Conservation (phyloP, 1,140 invertebrate species). For the Agraylea sexmaculata region DNA sequence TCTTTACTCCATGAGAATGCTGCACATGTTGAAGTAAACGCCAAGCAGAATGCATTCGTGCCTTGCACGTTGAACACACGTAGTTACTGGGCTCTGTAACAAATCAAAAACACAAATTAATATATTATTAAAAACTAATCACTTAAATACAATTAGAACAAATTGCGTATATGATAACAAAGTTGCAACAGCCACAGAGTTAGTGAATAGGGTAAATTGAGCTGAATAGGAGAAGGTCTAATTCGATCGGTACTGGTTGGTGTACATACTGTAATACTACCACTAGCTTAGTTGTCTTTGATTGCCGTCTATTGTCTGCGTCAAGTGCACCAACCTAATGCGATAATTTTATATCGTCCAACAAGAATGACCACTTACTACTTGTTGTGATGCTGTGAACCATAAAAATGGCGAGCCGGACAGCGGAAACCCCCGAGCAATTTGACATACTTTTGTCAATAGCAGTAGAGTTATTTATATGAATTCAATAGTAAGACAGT, state of each 20-base stretch:
- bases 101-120: constrained; percentile 32
- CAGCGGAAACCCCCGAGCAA: too few species aligned
- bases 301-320: constrained; percentile 10
- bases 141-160: constrained; percentile 1
- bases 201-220: constrained; percentile 2
- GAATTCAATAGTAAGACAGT: too few species aligned
- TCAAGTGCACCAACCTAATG: neutral
- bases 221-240: constrained; percentile 22
- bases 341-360: too few species aligned
- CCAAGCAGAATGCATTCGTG: constrained; percentile 84
- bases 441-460: too few species aligned
- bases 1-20: constrained; percentile 83
- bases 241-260: too few species aligned
- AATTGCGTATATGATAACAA: constrained; percentile 2
- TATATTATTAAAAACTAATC: too few species aligned
- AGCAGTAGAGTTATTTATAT: too few species aligned
- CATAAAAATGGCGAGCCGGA: too few species aligned
- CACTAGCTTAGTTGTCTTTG: constrained; percentile 9
- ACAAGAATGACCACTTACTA: too few species aligned
- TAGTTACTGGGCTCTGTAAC: constrained; percentile 90
- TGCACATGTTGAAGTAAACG: constrained; percentile 89
- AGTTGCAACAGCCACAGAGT: constrained; percentile 10
- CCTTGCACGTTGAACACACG: constrained; percentile 88
- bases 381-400: too few species aligned
- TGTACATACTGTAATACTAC: too few species aligned